These are phyloP conservation scores for Arizona elegans DNA, from an alignment of 2,113 vertebrate genomes.

Conservation along the genomic window DNA sequence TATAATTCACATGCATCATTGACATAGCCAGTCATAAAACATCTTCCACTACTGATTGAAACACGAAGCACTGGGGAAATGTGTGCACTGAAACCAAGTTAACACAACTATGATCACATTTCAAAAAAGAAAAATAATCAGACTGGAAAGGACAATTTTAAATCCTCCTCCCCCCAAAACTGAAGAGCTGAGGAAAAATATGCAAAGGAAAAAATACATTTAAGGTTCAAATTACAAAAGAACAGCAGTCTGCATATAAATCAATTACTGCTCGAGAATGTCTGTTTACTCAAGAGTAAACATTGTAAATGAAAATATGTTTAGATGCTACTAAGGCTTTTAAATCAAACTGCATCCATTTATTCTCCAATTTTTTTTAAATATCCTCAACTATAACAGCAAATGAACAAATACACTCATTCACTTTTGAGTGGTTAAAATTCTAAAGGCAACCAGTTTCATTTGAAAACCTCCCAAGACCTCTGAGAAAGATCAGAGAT, in stretches of 20 bases:
- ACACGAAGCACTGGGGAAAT: constrained; percentile 31
- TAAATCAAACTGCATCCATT: background rate
- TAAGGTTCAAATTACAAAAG: constrained; percentile 23
- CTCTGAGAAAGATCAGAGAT: background rate
- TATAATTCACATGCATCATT: constrained; percentile 41
- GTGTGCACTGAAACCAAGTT: constrained; percentile 48
- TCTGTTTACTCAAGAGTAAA: constrained; percentile 38
- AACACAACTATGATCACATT: constrained; percentile 17
- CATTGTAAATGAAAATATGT: constrained; percentile 15
- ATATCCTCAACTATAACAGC: constrained; percentile 2
- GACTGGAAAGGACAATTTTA: background rate
- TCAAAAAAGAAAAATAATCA: constrained; percentile 37
- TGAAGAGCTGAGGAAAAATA: constrained; percentile 2
- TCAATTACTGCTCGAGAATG: background rate
- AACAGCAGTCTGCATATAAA: constrained; percentile 34
- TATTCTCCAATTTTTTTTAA: constrained; percentile 26
- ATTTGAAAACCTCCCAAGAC: background rate
- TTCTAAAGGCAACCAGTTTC: background rate
- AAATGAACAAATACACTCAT: no score
- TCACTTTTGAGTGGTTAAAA: background rate
- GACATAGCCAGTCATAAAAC: constrained; percentile 17
- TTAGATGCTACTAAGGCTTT: constrained; percentile 16
- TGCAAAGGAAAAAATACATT: constrained; percentile 18
- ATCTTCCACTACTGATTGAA: constrained; percentile 29
- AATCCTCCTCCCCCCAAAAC: background rate